Evolutionary conservation across 2,888 invertebrate genomes (phyloP).

Genomic region (Drosophila rellima): DNA sequence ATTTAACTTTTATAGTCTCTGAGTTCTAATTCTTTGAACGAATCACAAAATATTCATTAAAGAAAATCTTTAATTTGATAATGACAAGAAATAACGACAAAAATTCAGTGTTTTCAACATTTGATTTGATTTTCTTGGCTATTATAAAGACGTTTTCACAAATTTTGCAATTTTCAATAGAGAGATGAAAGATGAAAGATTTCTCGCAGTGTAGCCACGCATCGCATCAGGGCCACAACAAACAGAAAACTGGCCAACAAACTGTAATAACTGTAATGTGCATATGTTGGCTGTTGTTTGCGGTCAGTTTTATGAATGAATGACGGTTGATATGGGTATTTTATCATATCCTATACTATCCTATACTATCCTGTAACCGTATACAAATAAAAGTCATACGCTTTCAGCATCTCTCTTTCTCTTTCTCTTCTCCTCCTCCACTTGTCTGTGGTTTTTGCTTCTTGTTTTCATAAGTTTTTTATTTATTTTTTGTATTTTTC

Average conservation of each 20-base stretch:
- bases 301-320: slow-evolving; percentile 40
- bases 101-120: too few relatives aligned
- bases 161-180: too few relatives aligned
- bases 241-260: slow-evolving; percentile 28
- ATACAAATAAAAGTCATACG: slow-evolving; percentile 12
- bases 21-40: too few relatives aligned
- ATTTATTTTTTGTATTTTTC: neutral
- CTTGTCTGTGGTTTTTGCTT: slow-evolving; percentile 16
- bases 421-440: neutral
- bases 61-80: too few relatives aligned
- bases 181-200: too few relatives aligned
- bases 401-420: neutral
- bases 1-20: too few relatives aligned
- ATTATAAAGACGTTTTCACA: too few relatives aligned
- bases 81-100: too few relatives aligned
- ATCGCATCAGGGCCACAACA: slow-evolving; percentile 1
- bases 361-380: neutral
- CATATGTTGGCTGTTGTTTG: slow-evolving; percentile 51
- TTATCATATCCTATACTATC: neutral
- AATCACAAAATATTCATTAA: too few relatives aligned
- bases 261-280: slow-evolving; percentile 52
- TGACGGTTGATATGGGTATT: slow-evolving; percentile 47
- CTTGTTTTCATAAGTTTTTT: neutral
- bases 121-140: too few relatives aligned
- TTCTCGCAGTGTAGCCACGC: neutral